Conservation (phyloP, 2,113 vertebrate genomes). For the Vimba vimba region DNA sequence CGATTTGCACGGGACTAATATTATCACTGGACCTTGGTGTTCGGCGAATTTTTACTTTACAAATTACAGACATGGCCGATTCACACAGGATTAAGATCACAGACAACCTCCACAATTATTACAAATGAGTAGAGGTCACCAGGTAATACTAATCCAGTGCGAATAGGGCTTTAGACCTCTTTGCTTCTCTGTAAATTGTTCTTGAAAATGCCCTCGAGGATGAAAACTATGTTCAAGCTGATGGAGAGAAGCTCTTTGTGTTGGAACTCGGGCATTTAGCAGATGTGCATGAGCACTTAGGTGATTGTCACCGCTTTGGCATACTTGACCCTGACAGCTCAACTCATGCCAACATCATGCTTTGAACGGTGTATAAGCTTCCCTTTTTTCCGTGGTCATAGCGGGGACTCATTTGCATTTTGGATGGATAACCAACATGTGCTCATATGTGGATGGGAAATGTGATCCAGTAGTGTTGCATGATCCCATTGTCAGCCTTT, state of each 20-base stretch:
- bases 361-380: slow-evolving; percentile 47
- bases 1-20: no score
- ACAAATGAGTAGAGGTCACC: no score
- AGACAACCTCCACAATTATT: no score
- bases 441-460: slow-evolving; percentile 26
- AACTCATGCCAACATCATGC: slow-evolving; percentile 12
- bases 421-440: slow-evolving; percentile 36
- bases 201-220: neutral
- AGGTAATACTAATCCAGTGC: no score
- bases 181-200: slow-evolving; percentile 19
- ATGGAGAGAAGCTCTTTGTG: neutral
- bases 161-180: neutral
- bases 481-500: slow-evolving; percentile 45
- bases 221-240: neutral
- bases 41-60: no score
- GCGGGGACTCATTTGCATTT: slow-evolving; percentile 38
- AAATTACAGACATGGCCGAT: no score
- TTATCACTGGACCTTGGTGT: no score
- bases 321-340: neutral
- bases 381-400: slow-evolving; percentile 8
- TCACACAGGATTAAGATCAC: no score
- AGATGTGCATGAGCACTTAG: neutral
- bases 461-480: slow-evolving; percentile 32
- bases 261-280: neutral
- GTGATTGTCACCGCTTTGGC: neutral